These are phyloP conservation scores for Lymantria monacha DNA, from an alignment of 2,888 invertebrate species.

Conservation along the genomic window DNA sequence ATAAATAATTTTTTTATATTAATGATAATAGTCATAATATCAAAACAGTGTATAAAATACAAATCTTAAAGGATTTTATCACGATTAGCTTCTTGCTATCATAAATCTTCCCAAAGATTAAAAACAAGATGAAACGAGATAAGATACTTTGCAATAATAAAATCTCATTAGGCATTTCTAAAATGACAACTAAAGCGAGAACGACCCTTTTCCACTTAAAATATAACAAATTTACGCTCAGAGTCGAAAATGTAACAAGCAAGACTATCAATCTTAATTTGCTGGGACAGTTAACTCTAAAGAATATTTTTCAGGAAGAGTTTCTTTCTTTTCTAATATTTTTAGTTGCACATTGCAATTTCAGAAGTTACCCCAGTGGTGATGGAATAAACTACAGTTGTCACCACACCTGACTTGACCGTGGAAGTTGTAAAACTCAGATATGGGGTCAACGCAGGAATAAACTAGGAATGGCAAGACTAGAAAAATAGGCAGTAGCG, in stretches of 20 bases:
- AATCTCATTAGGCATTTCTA: constrained; percentile 27
- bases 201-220: constrained; percentile 30
- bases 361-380: no score
- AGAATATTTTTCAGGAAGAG: constrained; percentile 44
- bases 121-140: constrained; percentile 20
- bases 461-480: no score
- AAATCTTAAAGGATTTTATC: constrained; percentile 10
- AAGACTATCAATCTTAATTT: constrained; percentile 64
- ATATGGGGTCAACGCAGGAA: no score
- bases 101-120: constrained; percentile 22
- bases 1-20: no score
- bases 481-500: no score
- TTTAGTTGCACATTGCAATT: background rate
- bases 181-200: constrained; percentile 26
- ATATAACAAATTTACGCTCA: constrained; percentile 37
- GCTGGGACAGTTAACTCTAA: constrained; percentile 55
- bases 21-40: no score
- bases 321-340: background rate
- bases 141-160: constrained; percentile 20
- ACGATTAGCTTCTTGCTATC: constrained; percentile 15
- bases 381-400: no score
- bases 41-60: no score
- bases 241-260: constrained; percentile 37
- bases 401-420: no score
- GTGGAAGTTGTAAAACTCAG: no score